Percentiles rank a stretch among this genome's conserved stretches.
Conservation (phyloP, 2,888 invertebrate genomes). For the Erebia ligea region DNA sequence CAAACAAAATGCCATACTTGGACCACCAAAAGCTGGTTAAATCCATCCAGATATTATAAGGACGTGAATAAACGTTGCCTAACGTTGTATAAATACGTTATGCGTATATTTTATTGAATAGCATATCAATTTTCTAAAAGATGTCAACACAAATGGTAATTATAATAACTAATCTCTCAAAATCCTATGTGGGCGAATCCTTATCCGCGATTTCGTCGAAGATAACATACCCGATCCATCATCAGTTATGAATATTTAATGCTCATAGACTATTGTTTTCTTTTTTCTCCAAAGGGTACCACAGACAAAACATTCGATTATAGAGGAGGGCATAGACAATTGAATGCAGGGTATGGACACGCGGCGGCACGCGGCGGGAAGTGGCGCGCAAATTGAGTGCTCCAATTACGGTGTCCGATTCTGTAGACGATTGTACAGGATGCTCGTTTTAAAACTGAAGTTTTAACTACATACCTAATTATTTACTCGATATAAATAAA, state of each 20-base stretch:
- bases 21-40: too few relatives aligned
- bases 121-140: slow-evolving; percentile 13
- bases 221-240: slow-evolving; percentile 30
- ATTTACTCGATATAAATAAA: too few relatives aligned
- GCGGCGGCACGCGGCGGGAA: slow-evolving; percentile 61
- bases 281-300: slow-evolving; percentile 55
- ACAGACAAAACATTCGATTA: slow-evolving; percentile 67
- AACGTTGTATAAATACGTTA: too few relatives aligned
- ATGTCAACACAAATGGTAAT: slow-evolving; percentile 7
- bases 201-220: slow-evolving; percentile 18
- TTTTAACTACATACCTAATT: neutral
- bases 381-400: slow-evolving; percentile 80
- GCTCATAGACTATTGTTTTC: slow-evolving; percentile 53
- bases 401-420: slow-evolving; percentile 79
- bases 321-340: slow-evolving; percentile 67
- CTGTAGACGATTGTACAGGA: slow-evolving; percentile 43
- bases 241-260: slow-evolving; percentile 44
- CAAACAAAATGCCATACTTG: too few relatives aligned
- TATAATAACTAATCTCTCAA: neutral
- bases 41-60: too few relatives aligned
- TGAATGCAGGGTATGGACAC: slow-evolving; percentile 57
- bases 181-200: slow-evolving; percentile 22
- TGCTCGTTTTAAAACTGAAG: slow-evolving; percentile 15
- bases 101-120: neutral
- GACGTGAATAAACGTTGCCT: too few relatives aligned